Evolutionary conservation across 2,888 invertebrate genomes (phyloP).

Genomic region (Tortrix viridana): DNA sequence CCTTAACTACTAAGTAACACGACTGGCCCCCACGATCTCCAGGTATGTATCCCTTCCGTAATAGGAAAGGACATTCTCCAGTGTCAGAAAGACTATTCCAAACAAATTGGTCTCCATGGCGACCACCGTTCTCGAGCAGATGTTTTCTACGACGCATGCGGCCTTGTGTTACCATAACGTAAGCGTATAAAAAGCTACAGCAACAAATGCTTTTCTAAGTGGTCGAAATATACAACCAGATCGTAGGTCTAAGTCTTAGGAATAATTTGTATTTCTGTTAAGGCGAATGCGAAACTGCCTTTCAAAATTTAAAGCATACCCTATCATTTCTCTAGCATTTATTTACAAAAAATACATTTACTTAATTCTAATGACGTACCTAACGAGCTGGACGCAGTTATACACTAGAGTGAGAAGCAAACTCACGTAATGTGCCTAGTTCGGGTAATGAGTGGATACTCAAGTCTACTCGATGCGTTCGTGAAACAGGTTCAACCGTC

Average conservation of each 20-base stretch:
- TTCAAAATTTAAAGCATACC: conserved; percentile 46
- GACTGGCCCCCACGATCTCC: background rate
- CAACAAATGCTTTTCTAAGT: conserved; percentile 1
- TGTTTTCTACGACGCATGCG: too few relatives aligned
- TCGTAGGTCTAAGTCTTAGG: conserved; percentile 33
- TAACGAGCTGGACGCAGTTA: conserved; percentile 22
- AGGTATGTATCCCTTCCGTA: too few relatives aligned
- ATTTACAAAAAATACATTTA: conserved; percentile 41
- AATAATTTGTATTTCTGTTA: conserved; percentile 35
- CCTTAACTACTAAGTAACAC: conserved; percentile 36
- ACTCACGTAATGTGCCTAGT: background rate
- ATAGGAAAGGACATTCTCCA: too few relatives aligned
- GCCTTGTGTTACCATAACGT: conserved; percentile 12
- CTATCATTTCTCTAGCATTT: conserved; percentile 44
- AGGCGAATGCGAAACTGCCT: conserved; percentile 18
- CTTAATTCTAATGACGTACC: conserved; percentile 33
- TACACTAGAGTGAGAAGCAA: background rate
- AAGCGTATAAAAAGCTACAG: conserved; percentile 27
- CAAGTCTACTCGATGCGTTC: conserved; percentile 23
- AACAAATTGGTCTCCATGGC: too few relatives aligned
- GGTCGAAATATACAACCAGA: conserved; percentile 11
- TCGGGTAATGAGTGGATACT: conserved; percentile 12
- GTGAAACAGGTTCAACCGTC: conserved; percentile 21
- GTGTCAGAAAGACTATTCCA: too few relatives aligned
- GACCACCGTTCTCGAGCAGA: too few relatives aligned